Percentiles rank a stretch among this genome's conserved stretches.
These are phyloP conservation scores for Percina caprodes DNA, from an alignment of 2,113 vertebrate species.

Conservation along the genomic window DNA sequence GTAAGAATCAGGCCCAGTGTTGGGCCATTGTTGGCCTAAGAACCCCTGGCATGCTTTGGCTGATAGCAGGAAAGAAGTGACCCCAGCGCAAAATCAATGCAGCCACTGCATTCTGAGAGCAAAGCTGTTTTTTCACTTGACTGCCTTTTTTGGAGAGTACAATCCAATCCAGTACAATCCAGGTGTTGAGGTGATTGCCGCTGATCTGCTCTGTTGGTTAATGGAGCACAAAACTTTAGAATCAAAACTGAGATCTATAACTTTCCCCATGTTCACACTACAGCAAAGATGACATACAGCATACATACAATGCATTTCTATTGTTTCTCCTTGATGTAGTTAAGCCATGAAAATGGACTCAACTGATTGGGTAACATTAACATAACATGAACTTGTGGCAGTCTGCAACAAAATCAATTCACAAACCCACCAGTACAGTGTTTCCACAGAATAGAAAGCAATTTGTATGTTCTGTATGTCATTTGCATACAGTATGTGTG, in stretches of 20 bases:
- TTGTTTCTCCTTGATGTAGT: not conserved
- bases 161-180: slow-evolving; percentile 90
- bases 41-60: slow-evolving; percentile 43
- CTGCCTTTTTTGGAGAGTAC: slow-evolving; percentile 84
- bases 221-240: slow-evolving; percentile 89
- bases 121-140: slow-evolving; percentile 56
- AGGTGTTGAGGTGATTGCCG: slow-evolving; percentile 89
- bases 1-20: slow-evolving; percentile 38
- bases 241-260: slow-evolving; percentile 63
- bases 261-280: not conserved
- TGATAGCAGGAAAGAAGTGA: slow-evolving; percentile 62
- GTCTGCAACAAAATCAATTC: not conserved
- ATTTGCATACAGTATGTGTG: too few relatives aligned
- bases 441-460: too few relatives aligned
- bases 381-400: not conserved
- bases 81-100: slow-evolving; percentile 67
- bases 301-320: not conserved
- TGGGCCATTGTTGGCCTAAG: slow-evolving; percentile 60
- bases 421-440: too few relatives aligned
- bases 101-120: slow-evolving; percentile 47
- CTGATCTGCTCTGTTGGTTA: slow-evolving; percentile 91
- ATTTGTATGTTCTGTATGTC: too few relatives aligned
- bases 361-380: not conserved
- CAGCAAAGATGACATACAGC: not conserved
- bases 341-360: not conserved